A percentile compares a stretch with the other conserved stretches of the same genome.
These are phyloP conservation scores for Acleris cristana DNA, from an alignment of 2,888 invertebrate species.

Conservation along the genomic window DNA sequence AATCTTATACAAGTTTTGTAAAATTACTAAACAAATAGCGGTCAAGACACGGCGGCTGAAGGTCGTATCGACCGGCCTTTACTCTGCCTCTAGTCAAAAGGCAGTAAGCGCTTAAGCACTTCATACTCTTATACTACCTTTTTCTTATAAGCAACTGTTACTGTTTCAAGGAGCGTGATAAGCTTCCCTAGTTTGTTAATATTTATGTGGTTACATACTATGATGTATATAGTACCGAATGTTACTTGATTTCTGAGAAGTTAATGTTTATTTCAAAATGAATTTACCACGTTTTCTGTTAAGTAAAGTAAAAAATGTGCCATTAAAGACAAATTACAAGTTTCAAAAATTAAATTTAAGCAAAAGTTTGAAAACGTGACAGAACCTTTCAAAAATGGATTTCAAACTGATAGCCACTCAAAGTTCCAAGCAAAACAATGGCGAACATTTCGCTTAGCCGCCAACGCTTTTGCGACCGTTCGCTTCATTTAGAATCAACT, in stretches of 20 bases:
- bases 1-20: constrained; percentile 13
- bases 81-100: not conserved
- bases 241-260: constrained; percentile 1
- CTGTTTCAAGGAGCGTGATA: constrained; percentile 38
- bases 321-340: no score
- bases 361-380: no score
- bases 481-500: no score
- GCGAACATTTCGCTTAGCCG: no score
- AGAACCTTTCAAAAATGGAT: no score
- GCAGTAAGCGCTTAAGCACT: not conserved
- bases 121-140: no score
- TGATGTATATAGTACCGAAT: constrained; percentile 19
- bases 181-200: constrained; percentile 36
- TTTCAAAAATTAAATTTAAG: no score
- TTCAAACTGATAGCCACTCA: no score
- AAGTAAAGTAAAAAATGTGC: no score
- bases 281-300: not conserved
- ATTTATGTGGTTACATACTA: constrained; percentile 29
- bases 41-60: constrained; percentile 7
- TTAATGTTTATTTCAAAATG: not conserved
- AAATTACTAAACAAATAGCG: constrained; percentile 18
- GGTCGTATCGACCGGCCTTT: constrained; percentile 34
- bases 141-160: constrained; percentile 24
- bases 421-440: no score
- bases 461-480: no score